Evolutionary conservation across 2,888 invertebrate species (phyloP), one percentile per base, ranked within the genome.

Genomic region (Gari tellinella): DNA sequence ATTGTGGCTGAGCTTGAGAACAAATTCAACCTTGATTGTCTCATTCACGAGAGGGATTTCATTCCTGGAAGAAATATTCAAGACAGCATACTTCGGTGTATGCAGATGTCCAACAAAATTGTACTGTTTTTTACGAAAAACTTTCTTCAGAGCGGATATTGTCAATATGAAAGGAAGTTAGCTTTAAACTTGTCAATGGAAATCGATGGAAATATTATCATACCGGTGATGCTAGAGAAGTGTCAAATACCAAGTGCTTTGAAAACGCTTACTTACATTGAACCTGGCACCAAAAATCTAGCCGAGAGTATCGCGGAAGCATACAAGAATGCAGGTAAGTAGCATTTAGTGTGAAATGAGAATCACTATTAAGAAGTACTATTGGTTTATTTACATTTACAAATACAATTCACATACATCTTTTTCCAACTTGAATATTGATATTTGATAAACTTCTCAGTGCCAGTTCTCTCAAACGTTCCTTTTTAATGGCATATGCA

Each of bases 211-310:
- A 64, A 52, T n/a, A 43, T 51, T 40, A 60, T 70, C 17, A 58
- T 70, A 4, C 70, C 70, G 0, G 70, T 70, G 15, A 4, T 64
- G 38, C 40, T 70, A 23, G 58, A 70, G 48, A 58, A 64, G 37
- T 70, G 70, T 46, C 53, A 70, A 52, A 25, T 70, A 19, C 70
- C 70, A 14, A 37, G 46, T 8, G 58, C 63, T 21, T 21, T 70
- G 19, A 52, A 40, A 17, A 70, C 70, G 8, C 38, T 70, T 37
- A 70, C 70, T 14, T 70, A 70, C 31, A 70, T 63, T 25, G 70
- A 63, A 58, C 48, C 64, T 7, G 31, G 10, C 31, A 31, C 31
- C 4, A 31, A 4, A 10, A 31, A 31, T 10, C 31, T 31, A 7
- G 31, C 31, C 10, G 31, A 31, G 10, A 4, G 31, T 31, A 31